Base-by-base conservation (phyloP, 2,113 vertebrate genomes). In the Vimba vimba region DNA sequence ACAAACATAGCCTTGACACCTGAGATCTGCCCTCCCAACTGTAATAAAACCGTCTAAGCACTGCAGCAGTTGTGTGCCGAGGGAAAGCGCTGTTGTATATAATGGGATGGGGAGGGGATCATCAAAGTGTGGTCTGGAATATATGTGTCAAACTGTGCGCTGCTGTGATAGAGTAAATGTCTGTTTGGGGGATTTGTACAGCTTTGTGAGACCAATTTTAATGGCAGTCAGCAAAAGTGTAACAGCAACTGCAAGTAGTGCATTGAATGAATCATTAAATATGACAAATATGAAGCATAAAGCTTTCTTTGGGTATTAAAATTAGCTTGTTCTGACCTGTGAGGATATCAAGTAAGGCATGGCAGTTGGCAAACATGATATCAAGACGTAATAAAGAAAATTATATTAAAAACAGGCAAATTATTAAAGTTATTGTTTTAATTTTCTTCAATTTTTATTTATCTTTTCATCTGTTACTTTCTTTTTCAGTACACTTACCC, bases 1-100 rank as follows among this genome's bases (percentile, higher is more conserved):
- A 91, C 87, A 85, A 85, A 92, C 89, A 91, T 74, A 85, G 88
- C 77, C 60, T 80, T 82, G 71, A 60, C 80, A 64, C 74, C 83
- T 83, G 84, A 78, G 86, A 90, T 88, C 86, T 86, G 76, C 84
- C 83, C 84, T 90, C 87, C 90, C 59, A 71, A 82, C 83, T 85
- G 69, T 83, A 86, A 87, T 86, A 76, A 75, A 90, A 87, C 88
- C 57, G 76, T 79, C 86, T 86, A 57, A 80, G 85, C 83, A 87
- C 86, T 83, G 88, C 11, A 80, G 87, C 86, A 88, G 91, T 85
- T 86, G 86, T 90, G 89, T 82, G 55, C 36, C 23, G 33, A 89
- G 90, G 83, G 74, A 91, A 86, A 59, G 75, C 68, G 27, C 88
- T 91, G 90, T 80, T 85, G 30, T 77, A 68, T 77, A 75, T 84